Evolutionary conservation across 2,113 vertebrate species (phyloP), one percentile per base, ranked within the genome.

Genomic region (Chlorodrepanis virens): DNA sequence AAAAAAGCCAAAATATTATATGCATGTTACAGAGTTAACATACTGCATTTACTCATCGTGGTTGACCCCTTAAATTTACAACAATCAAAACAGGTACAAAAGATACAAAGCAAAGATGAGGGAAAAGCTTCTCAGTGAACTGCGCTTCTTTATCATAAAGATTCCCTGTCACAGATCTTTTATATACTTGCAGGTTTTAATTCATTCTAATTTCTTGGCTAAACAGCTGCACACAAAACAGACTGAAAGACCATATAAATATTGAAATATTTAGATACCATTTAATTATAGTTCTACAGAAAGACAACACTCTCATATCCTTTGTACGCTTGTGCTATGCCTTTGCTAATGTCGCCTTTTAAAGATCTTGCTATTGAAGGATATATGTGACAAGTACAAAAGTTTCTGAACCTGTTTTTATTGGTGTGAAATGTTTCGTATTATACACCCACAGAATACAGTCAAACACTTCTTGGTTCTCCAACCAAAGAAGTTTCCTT

Each of bases 1-100:
- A 31, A 89, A 95, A 96, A 97, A 97, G 91, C 93, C 92, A 97
- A 96, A 76, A 94, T 37, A 91, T 97, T 91, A 97, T 91, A 97
- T 14, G 35, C 45, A 74, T 45, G 39, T 63, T 77, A 83, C 24
- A 80, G 63, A 93, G 31, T 85, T 95, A 95, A 85, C 31, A 82
- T n/a, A 75, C 49, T 47, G 57, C 71, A 94, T 91, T 82, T 94
- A 85, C 31, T 83, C 42, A 29, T 86, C 19, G 75, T 31, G 20
- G 35, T 5, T 79, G 96, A 97, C 84, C n/a, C 45, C 39, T 67
- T 78, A 47, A 59, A 77, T 61, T 86, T 88, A 89, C 57, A 91
- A 39, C 60, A 50, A 57, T 70, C 49, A 83, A 83, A 91, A 83
- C 2, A 37, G 17, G 33, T 50, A 89, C 7, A 79, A 89, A 94